Evolutionary conservation across 2,797 vertebrate genomes (phyloP), one percentile per base, ranked within the genome.

Genomic region (Cirrhinus molitorella): DNA sequence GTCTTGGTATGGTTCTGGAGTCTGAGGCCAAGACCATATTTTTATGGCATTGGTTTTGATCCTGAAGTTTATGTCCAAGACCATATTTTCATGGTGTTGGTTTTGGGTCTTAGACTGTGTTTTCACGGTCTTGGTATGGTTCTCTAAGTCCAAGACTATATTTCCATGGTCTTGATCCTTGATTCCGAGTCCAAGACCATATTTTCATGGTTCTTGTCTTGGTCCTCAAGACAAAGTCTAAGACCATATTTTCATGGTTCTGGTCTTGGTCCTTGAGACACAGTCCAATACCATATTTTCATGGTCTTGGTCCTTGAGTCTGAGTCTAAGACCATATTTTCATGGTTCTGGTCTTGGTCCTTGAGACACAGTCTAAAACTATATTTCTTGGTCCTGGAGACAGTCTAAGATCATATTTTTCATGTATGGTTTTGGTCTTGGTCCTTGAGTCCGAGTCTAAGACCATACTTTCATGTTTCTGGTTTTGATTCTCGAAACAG

Each of bases 401-500:
- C 5, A 23, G 13, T 61, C 23, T 1, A 14, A 14, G 13, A 61
- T 5, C 5, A 59, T 61, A 28, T 25, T 14, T 59, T 59, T n/a
- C n/a, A n/a, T n/a, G n/a, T 1, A 57, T 57, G 37, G 37, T 37
- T 1, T 4, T 55, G 21, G n/a, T 57, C 9, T 57, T 25, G 55
- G 12, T 59, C 23, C 2, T 37, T 1, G 0, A 65, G 17, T 0
- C 31, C 3, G n/a, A 34, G 61, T 19, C 61, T 0, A 66, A 37
- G 17, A 40, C 8, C 0, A 3, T 47, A 28, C 10, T 28, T 70
- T 70, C 37, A 70, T 47, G 13, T n/a, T 70, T 6, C 25, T 19
- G 14, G 43, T 17, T 4, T 2, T 47, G 1, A 1, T 43, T 19
- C 3, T 2, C 1, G 4, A 55, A 10, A 0, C 1, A 0, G 10